Conservation (phyloP, 2,888 invertebrate species). For the Loripinus fragilis region DNA sequence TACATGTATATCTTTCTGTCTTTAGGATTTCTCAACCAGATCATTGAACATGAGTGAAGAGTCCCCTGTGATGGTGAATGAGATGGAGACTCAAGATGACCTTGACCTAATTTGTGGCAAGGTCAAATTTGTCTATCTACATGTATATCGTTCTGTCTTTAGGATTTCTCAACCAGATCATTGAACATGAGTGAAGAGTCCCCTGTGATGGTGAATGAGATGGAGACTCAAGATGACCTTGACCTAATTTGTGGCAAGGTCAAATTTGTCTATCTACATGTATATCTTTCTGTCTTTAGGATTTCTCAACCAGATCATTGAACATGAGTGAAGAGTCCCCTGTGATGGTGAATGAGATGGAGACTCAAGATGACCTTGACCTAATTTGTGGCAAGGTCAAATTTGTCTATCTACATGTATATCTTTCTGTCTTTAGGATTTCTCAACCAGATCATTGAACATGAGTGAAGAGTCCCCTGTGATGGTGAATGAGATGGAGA, state of each 20-base stretch:
- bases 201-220: conserved; percentile 46
- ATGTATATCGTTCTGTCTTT: too few species aligned
- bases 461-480: conserved; percentile 75
- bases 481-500: conserved; percentile 38
- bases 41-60: conserved; percentile 75
- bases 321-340: conserved; percentile 74
- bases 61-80: conserved; percentile 54
- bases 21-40: conserved; percentile 76
- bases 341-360: conserved; percentile 33
- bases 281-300: too few species aligned
- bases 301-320: conserved; percentile 74
- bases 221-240: too few species aligned
- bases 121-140: too few species aligned
- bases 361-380: too few species aligned
- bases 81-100: conserved; percentile 34
- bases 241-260: too few species aligned
- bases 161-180: conserved; percentile 77
- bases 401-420: too few species aligned
- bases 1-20: too few species aligned
- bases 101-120: too few species aligned
- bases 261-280: too few species aligned
- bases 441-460: conserved; percentile 72
- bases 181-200: conserved; percentile 74
- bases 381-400: too few species aligned
- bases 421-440: conserved; percentile 73